Base-by-base conservation (phyloP, 2,113 vertebrate species). In the Myrmecophaga tridactyla region DNA sequence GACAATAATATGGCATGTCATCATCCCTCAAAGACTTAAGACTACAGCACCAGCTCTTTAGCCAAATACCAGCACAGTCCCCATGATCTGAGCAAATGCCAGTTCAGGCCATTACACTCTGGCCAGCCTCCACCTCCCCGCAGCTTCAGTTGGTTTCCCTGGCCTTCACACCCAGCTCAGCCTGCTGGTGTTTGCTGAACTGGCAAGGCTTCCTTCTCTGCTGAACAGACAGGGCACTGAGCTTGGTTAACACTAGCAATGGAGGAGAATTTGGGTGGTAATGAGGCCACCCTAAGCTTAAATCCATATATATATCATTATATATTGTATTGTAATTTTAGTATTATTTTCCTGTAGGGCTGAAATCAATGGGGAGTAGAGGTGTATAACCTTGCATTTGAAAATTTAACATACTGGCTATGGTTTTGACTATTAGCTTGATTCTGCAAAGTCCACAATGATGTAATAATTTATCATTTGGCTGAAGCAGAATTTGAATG, bases 141-240 rank as follows among this genome's bases (percentile, higher is more conserved):
- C 41, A 0, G 95, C 3, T 78, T 58, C 63, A 56, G 43, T 89
- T 97, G 96, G 95, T 94, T n/a, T 7, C 39, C 9, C 58, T 31
- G 21, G 69, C 62, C 18, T 70, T 76, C n/a, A 39, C 70, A 29
- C 58, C 80, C 67, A 9, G 53, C 77, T 60, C 92, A 77, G 6
- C 82, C 97, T 96, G 97, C 63, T 75, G 65, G 53, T 92, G 95
- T 96, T 96, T 90, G 60, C 85, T 23, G 85, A 94, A 23, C 46
- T 93, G 94, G 96, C 94, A 90, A 76, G 60, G 58, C 39, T 48
- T 72, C 67, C 41, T 69, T 41, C 76, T 89, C 82, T 63, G 25
- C 63, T 21, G 75, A 94, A 60, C 77, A 96, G 70, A 82, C 80
- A 73, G 34, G 11, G 31, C 56, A 36, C 8, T 51, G 89, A 76